These are phyloP conservation scores for Polypterus bichir DNA, from an alignment of 2,113 vertebrate species.

Conservation along the genomic window DNA sequence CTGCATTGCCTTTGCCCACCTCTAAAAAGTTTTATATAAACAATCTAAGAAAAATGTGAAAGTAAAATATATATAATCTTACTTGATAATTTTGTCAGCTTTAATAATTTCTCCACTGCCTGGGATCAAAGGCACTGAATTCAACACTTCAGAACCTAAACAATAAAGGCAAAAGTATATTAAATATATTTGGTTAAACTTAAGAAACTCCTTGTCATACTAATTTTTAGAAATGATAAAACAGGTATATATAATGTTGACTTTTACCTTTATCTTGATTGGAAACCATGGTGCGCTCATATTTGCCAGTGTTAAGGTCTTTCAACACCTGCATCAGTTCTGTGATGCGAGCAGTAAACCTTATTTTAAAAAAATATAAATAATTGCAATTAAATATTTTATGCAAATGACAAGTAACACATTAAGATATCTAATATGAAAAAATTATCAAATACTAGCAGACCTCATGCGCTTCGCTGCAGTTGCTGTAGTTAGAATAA, in stretches of 20 bases:
- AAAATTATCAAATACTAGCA: too few species aligned
- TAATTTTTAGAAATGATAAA: not conserved
- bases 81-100: conserved; percentile 86
- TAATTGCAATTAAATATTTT: not conserved
- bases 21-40: not conserved
- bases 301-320: conserved; percentile 84
- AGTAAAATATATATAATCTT: conserved; percentile 28
- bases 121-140: conserved; percentile 55
- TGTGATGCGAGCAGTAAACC: conserved; percentile 88
- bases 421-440: too few species aligned
- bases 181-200: not conserved
- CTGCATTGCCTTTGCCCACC: not conserved
- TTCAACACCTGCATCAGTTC: conserved; percentile 89
- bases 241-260: not conserved
- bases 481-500: too few species aligned
- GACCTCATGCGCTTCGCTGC: too few species aligned
- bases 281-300: conserved; percentile 85
- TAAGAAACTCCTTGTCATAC: not conserved
- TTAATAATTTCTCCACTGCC: conserved; percentile 78
- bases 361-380: conserved; percentile 27
- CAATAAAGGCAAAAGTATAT: conserved; percentile 14
- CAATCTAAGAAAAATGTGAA: not conserved
- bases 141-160: conserved; percentile 44
- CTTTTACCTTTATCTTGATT: conserved; percentile 69
- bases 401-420: too few species aligned